Base-by-base conservation (phyloP, 2,113 vertebrate genomes). In the Neofelis nebulosa region DNA sequence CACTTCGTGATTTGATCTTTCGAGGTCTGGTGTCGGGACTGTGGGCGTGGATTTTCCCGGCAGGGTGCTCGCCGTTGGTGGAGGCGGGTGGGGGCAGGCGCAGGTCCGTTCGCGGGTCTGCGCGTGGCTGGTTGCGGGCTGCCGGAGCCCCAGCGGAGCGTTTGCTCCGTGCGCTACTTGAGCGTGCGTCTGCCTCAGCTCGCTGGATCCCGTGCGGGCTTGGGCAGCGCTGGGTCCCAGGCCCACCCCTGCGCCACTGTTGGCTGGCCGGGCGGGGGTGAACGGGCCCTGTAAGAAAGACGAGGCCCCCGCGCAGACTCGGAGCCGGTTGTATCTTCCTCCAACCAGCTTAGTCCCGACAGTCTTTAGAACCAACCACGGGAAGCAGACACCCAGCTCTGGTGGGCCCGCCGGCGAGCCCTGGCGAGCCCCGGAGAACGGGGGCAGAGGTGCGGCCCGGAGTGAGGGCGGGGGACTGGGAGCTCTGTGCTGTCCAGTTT, bases 41-140 rank as follows among this genome's bases (percentile, higher is more conserved):
- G 36, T 5, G 12, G 13, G 0, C 0, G 0, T 14, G 2, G 80
- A 9, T 25, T 18, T 63, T 38, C 45, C 41, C 27, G 12, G 41
- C 25, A 16, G 27, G 7, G 7, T n/a, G 36, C 69, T 41, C 3
- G 2, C n/a, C 6, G 0, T 5, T 14, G 18, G 25, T 8, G 61
- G 41, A 13, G 7, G 1, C 3, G 0, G 2, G 0, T 29, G 69
- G 10, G 33, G 1, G 66, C 55, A 27, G 19, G 3, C 2, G 27
- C 7, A 4, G 38, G 19, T 11, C 57, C 23, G 25, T 4, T 1
- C 0, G 31, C 2, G 0, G 0, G 2, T 7, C 0, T 27, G 27
- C 4, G 16, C 2, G 21, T 19, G 2, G 4, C 3, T 18, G 76
- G 13, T 19, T 10, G 3, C 6, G 5, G 13, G 5, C 68, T 27